Percentiles rank a stretch among this genome's conserved stretches.
These are phyloP conservation scores for Aphodius sticticus DNA, from an alignment of 2,888 invertebrate species.

Conservation along the genomic window DNA sequence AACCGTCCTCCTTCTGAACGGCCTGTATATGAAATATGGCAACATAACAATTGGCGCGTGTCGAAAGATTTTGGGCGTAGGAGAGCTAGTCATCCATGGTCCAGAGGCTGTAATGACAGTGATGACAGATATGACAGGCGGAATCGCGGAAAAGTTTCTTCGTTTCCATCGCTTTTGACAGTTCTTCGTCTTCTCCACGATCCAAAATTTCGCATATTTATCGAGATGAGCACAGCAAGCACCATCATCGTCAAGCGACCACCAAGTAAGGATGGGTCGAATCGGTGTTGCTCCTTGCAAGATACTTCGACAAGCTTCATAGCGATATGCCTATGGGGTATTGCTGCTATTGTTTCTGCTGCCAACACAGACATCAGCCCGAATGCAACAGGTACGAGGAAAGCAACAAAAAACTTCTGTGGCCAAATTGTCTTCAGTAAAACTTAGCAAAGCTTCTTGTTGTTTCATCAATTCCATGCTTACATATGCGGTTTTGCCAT, in stretches of 20 bases:
- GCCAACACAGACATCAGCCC: conserved; percentile 50
- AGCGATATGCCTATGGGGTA: conserved; percentile 50
- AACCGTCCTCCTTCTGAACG: conserved; percentile 31
- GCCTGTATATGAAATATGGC: conserved; percentile 31
- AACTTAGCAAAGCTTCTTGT: too few species aligned
- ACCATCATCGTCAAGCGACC: conserved; percentile 50
- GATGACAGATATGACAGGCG: not conserved
- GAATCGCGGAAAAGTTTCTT: not conserved
- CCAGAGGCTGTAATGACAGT: not conserved
- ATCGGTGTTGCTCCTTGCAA: conserved; percentile 20
- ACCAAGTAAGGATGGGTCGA: not conserved
- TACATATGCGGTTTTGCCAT: too few species aligned
- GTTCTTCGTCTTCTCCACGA: conserved; percentile 19
- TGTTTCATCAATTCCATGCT: too few species aligned
- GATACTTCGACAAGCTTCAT: conserved; percentile 37
- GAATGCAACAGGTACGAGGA: conserved; percentile 50
- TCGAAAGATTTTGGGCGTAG: not conserved
- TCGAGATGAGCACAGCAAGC: conserved; percentile 48
- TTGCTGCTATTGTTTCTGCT: conserved; percentile 51
- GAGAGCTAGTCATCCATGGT: not conserved
- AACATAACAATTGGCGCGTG: conserved; percentile 20
- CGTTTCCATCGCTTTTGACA: conserved; percentile 29
- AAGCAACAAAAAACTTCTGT: not conserved
- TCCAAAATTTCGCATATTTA: conserved; percentile 13
- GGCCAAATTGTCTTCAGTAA: too few species aligned